Percentiles rank a stretch among this genome's conserved stretches.
Conservation (phyloP, 2,113 vertebrate genomes). For the Cheirogaleus medius region DNA sequence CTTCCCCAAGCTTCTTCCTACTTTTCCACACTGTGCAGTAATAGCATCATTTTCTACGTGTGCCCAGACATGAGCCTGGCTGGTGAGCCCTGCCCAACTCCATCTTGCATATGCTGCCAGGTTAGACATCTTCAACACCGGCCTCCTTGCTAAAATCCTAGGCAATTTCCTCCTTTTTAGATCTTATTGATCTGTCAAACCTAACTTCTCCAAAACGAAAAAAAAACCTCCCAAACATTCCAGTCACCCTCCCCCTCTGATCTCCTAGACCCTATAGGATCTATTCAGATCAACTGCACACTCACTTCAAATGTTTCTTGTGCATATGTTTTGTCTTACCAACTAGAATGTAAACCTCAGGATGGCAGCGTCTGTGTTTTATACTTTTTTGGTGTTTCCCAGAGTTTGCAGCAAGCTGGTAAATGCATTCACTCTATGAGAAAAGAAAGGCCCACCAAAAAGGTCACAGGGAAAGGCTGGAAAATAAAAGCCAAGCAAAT, state of each 20-base stretch:
- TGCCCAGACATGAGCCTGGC: no score
- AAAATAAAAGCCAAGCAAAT: background rate
- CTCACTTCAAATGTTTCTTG: background rate
- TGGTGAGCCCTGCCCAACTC: accelerated
- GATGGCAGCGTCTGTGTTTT: background rate
- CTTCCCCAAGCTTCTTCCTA: background rate
- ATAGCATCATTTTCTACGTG: background rate
- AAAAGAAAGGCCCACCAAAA: background rate
- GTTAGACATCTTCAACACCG: background rate
- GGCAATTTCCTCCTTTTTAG: background rate
- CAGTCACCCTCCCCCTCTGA: background rate
- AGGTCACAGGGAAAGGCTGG: background rate
- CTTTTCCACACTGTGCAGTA: background rate
- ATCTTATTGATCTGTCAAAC: background rate
- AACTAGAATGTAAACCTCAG: background rate
- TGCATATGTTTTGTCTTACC: background rate
- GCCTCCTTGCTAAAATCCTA: background rate
- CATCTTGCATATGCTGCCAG: background rate
- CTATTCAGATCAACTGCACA: background rate
- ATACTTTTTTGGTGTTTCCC: background rate
- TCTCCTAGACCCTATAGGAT: background rate
- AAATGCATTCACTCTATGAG: background rate
- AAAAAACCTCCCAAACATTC: background rate
- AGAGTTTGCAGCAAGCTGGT: background rate
- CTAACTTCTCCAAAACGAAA: background rate